Base-by-base conservation (phyloP, 2,888 invertebrate genomes). In the Dysmachus trigonus region DNA sequence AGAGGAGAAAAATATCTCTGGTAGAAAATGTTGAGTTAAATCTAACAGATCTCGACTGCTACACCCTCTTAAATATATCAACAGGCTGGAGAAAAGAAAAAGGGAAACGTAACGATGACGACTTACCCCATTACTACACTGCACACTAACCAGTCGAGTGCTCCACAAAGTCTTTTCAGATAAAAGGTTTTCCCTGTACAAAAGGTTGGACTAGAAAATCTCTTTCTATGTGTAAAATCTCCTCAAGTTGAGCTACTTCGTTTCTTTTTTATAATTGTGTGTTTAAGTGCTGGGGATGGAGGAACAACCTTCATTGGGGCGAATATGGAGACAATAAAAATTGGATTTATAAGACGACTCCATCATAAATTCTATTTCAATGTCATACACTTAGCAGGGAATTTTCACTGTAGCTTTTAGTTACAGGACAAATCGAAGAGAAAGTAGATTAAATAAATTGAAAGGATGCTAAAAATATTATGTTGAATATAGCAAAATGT, bases 111-210 rank as follows among this genome's bases (percentile, higher is more conserved):
- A 62, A 62, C 62, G 62, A 62, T 62, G 62, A 62, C 62, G 62
- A 62, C 62, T 62, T 62, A 62, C 62, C 62, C 62, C 27, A 62
- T 62, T 62, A 62, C 62, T 62, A 62, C 47, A 47, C 62, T 62
- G 27, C 18, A 53, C 53, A 62, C 62, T 27, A 62, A 8, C 62
- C 62, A 27, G 10, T 22, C 62, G 27, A 62, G 27, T 47, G n/a
- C 47, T 77, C 27, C 13, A 27, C 22, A 51, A 47, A 79, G 47
- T 79, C 79, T 79, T n/a, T 38, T 79, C 35, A 79, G 62, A 79
- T 85, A 74, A 53, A 73, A 85, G 76, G 74, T 85, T 79, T 71
- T 71, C 35, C 35, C 27, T 74, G 73, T 85, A 47, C 47, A 41
- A 74, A 74, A 18, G 51, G 74, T 31, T 73, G 76, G 76, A 22